A percentile compares a stretch with the other conserved stretches of the same genome.
phyloP scores from a whole-genome alignment of 1,140 invertebrate species.

The Psix sp. region DNA sequence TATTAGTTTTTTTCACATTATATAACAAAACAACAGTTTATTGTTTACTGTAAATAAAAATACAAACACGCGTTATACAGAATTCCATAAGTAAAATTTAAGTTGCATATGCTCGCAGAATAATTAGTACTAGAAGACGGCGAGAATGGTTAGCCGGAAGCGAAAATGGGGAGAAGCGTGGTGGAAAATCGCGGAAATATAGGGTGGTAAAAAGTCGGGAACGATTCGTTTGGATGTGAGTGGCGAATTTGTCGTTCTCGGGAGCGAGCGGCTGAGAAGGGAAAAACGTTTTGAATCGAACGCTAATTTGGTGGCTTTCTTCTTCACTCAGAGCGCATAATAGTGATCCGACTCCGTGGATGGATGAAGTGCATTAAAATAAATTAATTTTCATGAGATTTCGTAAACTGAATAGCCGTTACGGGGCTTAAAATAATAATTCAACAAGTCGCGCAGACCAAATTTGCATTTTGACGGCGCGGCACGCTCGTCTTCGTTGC shows the following conservation, averaged over 20 bases:
- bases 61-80: too few relatives aligned
- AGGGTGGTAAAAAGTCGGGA: slow-evolving; percentile 22
- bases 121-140: too few relatives aligned
- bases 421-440: slow-evolving; percentile 73
- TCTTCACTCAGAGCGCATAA: slow-evolving; percentile 48
- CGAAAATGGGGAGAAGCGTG: not conserved
- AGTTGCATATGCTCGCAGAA: too few relatives aligned
- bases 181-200: slow-evolving; percentile 3
- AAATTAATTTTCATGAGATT: slow-evolving; percentile 74
- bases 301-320: slow-evolving; percentile 62
- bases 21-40: too few relatives aligned
- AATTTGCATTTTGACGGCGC: slow-evolving; percentile 68
- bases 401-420: slow-evolving; percentile 69
- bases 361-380: slow-evolving; percentile 72
- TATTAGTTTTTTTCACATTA: too few relatives aligned
- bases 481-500: slow-evolving; percentile 48
- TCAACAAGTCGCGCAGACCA: slow-evolving; percentile 68
- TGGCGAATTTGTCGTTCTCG: slow-evolving; percentile 52
- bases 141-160: slow-evolving; percentile 1
- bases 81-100: too few relatives aligned
- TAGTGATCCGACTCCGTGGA: slow-evolving; percentile 58
- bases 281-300: slow-evolving; percentile 64
- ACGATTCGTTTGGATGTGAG: slow-evolving; percentile 53
- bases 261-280: slow-evolving; percentile 33
- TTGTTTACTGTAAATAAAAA: too few relatives aligned